Base-by-base conservation (phyloP, 1,140 invertebrate genomes). In the Chrysomallon squamiferum region DNA sequence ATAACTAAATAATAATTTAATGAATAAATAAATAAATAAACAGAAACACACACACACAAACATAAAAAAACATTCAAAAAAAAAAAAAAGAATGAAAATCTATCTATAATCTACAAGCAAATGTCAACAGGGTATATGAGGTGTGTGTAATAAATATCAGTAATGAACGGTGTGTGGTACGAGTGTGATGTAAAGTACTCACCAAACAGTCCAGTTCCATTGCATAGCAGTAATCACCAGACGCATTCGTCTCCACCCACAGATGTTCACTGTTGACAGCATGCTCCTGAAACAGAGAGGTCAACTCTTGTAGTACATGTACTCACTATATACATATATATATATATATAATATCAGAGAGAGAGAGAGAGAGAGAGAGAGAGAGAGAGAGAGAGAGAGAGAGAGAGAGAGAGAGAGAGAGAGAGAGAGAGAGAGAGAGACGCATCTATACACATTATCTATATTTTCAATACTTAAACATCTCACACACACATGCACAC, bases 211-310 rank as follows among this genome's bases (percentile, higher is more conserved):
- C 93, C 38, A 89, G 89, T 74, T 95, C 93, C 47, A 92, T 92
- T 15, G 95, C 91, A 82, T 96, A 96, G 84, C 95, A 97, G 79
- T 94, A 92, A 82, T 97, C 95, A 2, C 94, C 94, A 5, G 95
- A 96, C 29, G 82, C 80, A 70, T 84, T 87, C 20, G 82, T 85
- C 58, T 85, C 82, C 62, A 86, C 82, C 83, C 87, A 87, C 45
- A 87, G 77, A 67, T 85, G 84, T 43, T 87, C 87, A 62, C 83
- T 85, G 66, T 85, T 85, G 27, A 85, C 76, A 3, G 86, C 85
- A 33, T 76, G 78, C 74, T 88, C 82, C 87, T 88, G 77, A n/a
- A 76, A 78, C 22, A 66, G 59, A 65, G 59, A 63, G 43, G 41
- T 41, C 33, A 27, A 69, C 50, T n/a, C 22, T 49, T 49, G 49